A percentile compares a stretch with the other conserved stretches of the same genome.
Evolutionary conservation across 2,888 invertebrate species (phyloP).

Genomic region (Azorinus chamasolen): DNA sequence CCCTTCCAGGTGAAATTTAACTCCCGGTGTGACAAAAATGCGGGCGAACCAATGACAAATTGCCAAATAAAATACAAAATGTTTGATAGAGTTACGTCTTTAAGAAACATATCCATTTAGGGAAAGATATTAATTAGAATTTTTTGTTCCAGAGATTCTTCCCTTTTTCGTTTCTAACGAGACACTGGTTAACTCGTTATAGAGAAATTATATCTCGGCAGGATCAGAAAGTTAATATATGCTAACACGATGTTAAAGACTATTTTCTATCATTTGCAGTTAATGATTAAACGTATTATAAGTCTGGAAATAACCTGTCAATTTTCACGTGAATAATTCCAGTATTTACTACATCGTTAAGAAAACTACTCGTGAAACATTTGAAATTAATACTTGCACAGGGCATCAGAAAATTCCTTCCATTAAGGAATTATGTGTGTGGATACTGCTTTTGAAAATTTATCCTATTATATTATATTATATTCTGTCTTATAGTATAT

Average conservation of each 20-base stretch:
- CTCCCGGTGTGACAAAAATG: slow-evolving; percentile 61
- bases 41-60: slow-evolving; percentile 64
- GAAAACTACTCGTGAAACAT: no score
- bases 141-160: slow-evolving; percentile 23
- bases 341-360: no score
- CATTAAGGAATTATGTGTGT: no score
- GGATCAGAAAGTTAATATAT: slow-evolving; percentile 7
- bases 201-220: not conserved
- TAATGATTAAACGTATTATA: no score
- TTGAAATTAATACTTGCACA: no score
- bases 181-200: slow-evolving; percentile 2
- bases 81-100: slow-evolving; percentile 51
- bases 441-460: no score
- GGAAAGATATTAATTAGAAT: slow-evolving; percentile 44
- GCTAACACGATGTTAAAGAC: slow-evolving; percentile 11
- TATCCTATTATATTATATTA: no score
- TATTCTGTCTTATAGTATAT: no score
- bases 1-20: slow-evolving; percentile 56
- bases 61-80: slow-evolving; percentile 61
- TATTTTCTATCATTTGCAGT: slow-evolving; percentile 1
- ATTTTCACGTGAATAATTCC: no score
- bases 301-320: no score
- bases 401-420: no score
- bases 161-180: not conserved
- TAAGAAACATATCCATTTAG: slow-evolving; percentile 21